Evolutionary conservation across 2,888 invertebrate species (phyloP).

Genomic region (Drosophila testacea): DNA sequence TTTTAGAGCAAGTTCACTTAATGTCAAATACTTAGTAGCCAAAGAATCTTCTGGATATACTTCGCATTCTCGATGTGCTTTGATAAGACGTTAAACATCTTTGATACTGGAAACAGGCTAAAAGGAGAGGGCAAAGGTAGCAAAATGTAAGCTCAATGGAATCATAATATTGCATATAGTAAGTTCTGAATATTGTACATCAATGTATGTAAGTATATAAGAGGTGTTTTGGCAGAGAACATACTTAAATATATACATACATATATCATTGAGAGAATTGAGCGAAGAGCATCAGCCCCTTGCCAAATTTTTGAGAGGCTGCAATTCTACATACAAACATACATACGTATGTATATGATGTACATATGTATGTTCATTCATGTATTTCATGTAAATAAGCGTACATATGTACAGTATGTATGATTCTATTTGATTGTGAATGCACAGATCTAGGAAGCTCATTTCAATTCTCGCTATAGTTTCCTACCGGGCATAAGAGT

Average conservation of each 20-base stretch:
- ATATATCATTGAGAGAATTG: conserved; percentile 14
- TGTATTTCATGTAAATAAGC: conserved; percentile 2
- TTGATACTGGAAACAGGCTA: not conserved
- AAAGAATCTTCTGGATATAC: not conserved
- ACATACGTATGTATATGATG: conserved; percentile 5
- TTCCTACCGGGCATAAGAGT: conserved; percentile 12
- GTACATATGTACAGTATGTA: not conserved
- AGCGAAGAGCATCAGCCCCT: conserved; percentile 5
- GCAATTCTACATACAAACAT: conserved; percentile 2
- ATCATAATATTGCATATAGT: no score
- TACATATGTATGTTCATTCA: conserved; percentile 4
- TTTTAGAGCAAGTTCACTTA: not conserved
- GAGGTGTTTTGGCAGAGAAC: not conserved
- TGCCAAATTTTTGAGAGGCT: conserved; percentile 21
- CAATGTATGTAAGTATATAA: not conserved
- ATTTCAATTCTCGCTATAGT: conserved; percentile 14
- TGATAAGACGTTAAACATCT: not conserved
- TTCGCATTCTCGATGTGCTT: no score
- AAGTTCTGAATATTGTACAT: not conserved
- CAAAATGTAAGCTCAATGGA: not conserved
- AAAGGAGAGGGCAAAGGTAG: not conserved
- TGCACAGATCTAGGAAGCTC: conserved; percentile 18
- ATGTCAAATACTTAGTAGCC: not conserved
- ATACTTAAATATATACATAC: not conserved
- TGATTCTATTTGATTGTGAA: conserved; percentile 9